These are phyloP conservation scores for Troides oblongomaculatus DNA, from an alignment of 2,888 invertebrate species.

Conservation along the genomic window DNA sequence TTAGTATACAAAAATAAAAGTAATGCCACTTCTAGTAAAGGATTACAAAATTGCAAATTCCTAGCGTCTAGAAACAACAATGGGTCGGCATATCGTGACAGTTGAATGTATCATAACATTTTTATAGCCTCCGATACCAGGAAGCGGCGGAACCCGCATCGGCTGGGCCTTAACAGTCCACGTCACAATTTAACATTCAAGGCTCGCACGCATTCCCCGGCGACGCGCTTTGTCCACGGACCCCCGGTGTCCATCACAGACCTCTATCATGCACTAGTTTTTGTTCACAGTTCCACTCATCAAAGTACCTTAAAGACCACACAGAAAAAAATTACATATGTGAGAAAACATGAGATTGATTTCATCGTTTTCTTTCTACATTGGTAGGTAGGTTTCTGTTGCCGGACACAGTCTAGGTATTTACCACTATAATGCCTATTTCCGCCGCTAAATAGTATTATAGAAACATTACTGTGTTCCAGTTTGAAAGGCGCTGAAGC, in stretches of 20 bases:
- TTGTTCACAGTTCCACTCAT: neutral
- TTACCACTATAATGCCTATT: no score
- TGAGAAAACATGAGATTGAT: neutral
- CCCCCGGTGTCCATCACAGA: conserved; percentile 20
- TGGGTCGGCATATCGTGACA: conserved; percentile 18
- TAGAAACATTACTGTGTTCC: no score
- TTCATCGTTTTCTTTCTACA: no score
- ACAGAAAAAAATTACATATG: neutral
- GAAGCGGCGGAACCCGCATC: conserved; percentile 30
- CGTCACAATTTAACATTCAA: conserved; percentile 54
- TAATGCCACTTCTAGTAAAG: neutral
- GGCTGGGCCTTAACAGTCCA: conserved; percentile 42
- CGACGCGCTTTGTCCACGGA: conserved; percentile 35
- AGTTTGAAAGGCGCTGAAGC: no score
- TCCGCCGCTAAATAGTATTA: no score
- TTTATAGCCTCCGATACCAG: conserved; percentile 32
- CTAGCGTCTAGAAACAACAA: conserved; percentile 5
- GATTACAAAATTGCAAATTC: neutral
- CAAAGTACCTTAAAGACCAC: neutral
- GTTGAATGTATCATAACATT: conserved; percentile 30
- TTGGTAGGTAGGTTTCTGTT: no score
- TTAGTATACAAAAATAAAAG: neutral
- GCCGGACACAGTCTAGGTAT: no score
- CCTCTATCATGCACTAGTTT: conserved; percentile 8
- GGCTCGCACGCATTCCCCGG: conserved; percentile 53